Evolutionary conservation across 2,113 vertebrate genomes (phyloP).

Genomic region (Larimichthys polyactis): DNA sequence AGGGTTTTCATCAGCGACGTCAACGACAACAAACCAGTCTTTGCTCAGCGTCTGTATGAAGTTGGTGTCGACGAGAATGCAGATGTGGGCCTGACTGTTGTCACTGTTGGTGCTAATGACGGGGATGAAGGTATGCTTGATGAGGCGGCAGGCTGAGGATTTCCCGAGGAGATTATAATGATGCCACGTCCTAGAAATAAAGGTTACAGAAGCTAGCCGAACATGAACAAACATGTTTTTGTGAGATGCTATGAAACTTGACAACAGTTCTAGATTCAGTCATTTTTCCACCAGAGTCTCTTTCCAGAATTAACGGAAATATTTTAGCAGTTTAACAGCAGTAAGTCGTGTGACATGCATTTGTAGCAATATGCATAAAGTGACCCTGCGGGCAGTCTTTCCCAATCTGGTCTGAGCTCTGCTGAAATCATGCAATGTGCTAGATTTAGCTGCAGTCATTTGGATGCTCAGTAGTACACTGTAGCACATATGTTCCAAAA

Average conservation of each 20-base stretch:
- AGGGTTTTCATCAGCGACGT: slow-evolving; percentile 91
- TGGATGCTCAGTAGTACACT: slow-evolving; percentile 71
- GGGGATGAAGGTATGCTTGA: slow-evolving; percentile 88
- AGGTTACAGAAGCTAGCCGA: slow-evolving; percentile 48
- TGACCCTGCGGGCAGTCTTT: slow-evolving; percentile 54
- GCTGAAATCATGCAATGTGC: slow-evolving; percentile 64
- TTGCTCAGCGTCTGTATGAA: slow-evolving; percentile 87
- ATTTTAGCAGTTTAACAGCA: slow-evolving; percentile 38
- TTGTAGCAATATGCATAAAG: slow-evolving; percentile 48
- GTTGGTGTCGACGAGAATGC: slow-evolving; percentile 88
- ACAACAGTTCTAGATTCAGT: slow-evolving; percentile 7
- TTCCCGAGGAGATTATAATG: slow-evolving; percentile 22
- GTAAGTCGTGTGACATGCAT: slow-evolving; percentile 40
- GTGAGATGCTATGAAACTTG: slow-evolving; percentile 38
- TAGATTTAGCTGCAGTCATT: slow-evolving; percentile 71
- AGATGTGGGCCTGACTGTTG: slow-evolving; percentile 87
- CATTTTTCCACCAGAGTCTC: slow-evolving; percentile 11
- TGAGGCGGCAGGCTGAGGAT: slow-evolving; percentile 11
- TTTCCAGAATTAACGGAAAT: slow-evolving; percentile 29
- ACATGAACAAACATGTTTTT: slow-evolving; percentile 33
- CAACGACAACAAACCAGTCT: slow-evolving; percentile 92
- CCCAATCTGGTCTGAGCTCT: slow-evolving; percentile 55
- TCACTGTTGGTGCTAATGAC: slow-evolving; percentile 89
- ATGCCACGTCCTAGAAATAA: slow-evolving; percentile 34
- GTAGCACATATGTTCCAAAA: slow-evolving; percentile 80